A percentile compares a stretch with the other conserved stretches of the same genome.
Conservation (phyloP, 2,113 vertebrate species). For the Vidua chalybeata region DNA sequence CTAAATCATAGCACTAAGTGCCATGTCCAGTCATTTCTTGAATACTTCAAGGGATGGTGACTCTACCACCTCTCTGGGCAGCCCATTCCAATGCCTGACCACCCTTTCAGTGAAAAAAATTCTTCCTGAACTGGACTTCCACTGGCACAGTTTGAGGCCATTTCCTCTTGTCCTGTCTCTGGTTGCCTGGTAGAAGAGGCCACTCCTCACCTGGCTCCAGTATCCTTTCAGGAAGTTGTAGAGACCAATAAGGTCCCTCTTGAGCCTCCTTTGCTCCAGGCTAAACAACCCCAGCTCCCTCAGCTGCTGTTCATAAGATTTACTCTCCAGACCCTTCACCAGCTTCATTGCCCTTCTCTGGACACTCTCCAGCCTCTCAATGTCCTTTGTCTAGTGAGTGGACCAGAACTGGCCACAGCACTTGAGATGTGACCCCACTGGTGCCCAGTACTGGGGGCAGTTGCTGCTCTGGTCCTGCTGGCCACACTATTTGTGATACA, state of each 20-base stretch:
- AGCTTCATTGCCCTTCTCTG: background rate
- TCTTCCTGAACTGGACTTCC: background rate
- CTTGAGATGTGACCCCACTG: background rate
- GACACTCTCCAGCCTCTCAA: fast-evolving
- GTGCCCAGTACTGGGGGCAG: no score
- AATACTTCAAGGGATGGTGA: background rate
- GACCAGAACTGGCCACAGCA: background rate
- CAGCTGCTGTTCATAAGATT: background rate
- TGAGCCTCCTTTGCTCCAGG: background rate
- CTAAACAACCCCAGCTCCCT: background rate
- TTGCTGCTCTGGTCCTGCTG: background rate
- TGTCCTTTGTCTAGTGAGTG: background rate
- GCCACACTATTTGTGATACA: background rate
- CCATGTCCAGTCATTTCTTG: background rate
- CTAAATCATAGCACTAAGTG: background rate
- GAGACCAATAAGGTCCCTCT: fast-evolving
- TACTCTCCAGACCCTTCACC: background rate
- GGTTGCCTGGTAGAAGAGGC: background rate
- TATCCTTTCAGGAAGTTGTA: background rate
- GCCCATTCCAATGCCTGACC: background rate
- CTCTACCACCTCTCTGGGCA: background rate
- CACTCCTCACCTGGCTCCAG: background rate
- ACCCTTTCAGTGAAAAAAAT: background rate
- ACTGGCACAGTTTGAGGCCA: background rate
- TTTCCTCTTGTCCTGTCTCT: background rate